A percentile compares a stretch with the other conserved stretches of the same genome.
These are phyloP conservation scores for Megathymus violae DNA, from an alignment of 1,140 invertebrate species.

Conservation along the genomic window DNA sequence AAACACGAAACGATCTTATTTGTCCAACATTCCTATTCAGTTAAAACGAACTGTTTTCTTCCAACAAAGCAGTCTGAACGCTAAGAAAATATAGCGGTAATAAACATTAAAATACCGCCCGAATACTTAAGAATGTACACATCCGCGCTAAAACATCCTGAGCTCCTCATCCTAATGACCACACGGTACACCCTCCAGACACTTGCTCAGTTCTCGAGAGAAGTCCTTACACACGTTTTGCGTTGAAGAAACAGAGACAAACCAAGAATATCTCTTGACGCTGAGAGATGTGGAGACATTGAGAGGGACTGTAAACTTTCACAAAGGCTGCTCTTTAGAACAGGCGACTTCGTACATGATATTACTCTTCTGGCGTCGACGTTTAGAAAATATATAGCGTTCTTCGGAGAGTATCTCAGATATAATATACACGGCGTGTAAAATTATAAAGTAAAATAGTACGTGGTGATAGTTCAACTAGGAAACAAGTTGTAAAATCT, in stretches of 20 bases:
- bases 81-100: constrained; percentile 24
- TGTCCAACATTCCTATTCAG: constrained; percentile 18
- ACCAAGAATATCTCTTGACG: constrained; percentile 32
- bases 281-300: constrained; percentile 14
- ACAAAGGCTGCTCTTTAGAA: constrained; percentile 31
- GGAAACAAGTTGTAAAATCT: too few species aligned
- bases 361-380: constrained; percentile 22
- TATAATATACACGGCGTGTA: constrained; percentile 1
- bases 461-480: too few species aligned
- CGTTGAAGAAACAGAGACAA: constrained; percentile 27
- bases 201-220: too few species aligned
- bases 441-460: background rate
- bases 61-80: constrained; percentile 1
- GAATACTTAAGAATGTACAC: constrained; percentile 1
- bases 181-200: constrained; percentile 20
- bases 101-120: constrained; percentile 18
- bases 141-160: constrained; percentile 25
- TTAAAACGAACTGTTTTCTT: background rate
- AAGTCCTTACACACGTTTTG: constrained; percentile 42
- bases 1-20: constrained; percentile 18
- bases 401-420: background rate
- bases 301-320: constrained; percentile 10
- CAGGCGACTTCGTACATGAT: constrained; percentile 27
- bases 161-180: constrained; percentile 43
- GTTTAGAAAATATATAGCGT: constrained; percentile 26